Conservation (phyloP, 2,113 vertebrate genomes). For the Perca fluviatilis region DNA sequence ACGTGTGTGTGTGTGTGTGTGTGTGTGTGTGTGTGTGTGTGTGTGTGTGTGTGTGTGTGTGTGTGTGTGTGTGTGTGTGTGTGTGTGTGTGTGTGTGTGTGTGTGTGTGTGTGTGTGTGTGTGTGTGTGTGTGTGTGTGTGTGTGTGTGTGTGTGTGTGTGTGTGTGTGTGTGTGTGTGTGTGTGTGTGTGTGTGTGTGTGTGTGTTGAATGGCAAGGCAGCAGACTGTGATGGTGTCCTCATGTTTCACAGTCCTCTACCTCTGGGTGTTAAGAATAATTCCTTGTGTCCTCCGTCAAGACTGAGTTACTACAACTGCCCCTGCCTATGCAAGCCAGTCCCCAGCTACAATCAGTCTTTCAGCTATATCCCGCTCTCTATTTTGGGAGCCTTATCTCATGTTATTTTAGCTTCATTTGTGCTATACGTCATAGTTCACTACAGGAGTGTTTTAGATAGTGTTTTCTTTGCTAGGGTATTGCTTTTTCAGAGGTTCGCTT, state of each 20-base stretch:
- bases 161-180: constrained; percentile 14
- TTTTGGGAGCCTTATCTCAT: constrained; percentile 79
- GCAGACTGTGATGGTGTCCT: constrained; percentile 34
- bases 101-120: neutral
- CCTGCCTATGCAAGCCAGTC: constrained; percentile 21
- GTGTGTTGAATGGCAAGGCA: constrained; percentile 4
- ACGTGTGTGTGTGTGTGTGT: constrained; percentile 3
- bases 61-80: neutral
- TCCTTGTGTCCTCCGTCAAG: constrained; percentile 14
- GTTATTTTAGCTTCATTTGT: constrained; percentile 74
- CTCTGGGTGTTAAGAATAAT: constrained; percentile 22
- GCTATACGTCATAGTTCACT: constrained; percentile 72
- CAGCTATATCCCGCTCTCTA: constrained; percentile 69
- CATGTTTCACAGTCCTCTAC: constrained; percentile 46
- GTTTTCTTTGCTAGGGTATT: constrained; percentile 26
- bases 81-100: constrained; percentile 14
- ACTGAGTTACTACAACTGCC: constrained; percentile 18
- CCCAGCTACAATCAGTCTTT: constrained; percentile 66
- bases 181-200: neutral
- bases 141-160: neutral
- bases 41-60: constrained; percentile 13
- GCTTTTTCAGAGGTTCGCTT: constrained; percentile 40
- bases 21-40: constrained; percentile 23
- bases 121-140: constrained; percentile 14
- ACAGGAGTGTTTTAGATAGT: constrained; percentile 56